Percentiles rank a stretch among this genome's conserved stretches.
Evolutionary conservation across 2,113 vertebrate species (phyloP).

Genomic region (Nicator chloris): DNA sequence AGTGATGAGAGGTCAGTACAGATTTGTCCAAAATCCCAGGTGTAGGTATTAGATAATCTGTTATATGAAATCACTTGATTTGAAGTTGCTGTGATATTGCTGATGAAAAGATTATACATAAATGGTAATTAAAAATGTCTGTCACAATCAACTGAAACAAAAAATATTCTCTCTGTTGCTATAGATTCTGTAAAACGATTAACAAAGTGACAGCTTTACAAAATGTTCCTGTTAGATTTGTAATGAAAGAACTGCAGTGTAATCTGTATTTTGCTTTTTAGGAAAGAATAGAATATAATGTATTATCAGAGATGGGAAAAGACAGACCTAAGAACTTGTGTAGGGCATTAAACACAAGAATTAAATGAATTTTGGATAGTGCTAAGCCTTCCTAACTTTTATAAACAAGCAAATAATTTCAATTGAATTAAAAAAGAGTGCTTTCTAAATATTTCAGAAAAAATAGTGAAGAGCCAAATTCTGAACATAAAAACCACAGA

Average conservation of each 20-base stretch:
- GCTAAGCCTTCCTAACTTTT: background rate
- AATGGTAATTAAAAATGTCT: background rate
- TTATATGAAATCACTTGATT: background rate
- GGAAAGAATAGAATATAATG: background rate
- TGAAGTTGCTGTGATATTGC: background rate
- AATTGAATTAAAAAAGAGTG: background rate
- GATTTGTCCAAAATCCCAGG: background rate
- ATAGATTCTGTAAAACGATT: background rate
- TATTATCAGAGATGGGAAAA: background rate
- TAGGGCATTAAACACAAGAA: background rate
- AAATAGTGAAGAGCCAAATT: background rate
- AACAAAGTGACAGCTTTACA: background rate
- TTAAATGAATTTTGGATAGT: background rate
- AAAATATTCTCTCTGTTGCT: background rate
- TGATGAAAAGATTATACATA: background rate
- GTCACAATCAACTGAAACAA: background rate
- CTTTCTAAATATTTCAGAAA: background rate
- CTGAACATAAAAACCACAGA: background rate
- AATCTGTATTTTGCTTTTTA: background rate
- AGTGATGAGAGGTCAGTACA: background rate
- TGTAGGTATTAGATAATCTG: background rate
- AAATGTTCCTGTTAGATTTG: background rate
- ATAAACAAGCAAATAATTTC: background rate
- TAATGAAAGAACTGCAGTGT: background rate
- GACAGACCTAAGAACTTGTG: background rate